A percentile compares a stretch with the other conserved stretches of the same genome.
Conservation (phyloP, 2,888 invertebrate species). For the Vesta saturnalis region DNA sequence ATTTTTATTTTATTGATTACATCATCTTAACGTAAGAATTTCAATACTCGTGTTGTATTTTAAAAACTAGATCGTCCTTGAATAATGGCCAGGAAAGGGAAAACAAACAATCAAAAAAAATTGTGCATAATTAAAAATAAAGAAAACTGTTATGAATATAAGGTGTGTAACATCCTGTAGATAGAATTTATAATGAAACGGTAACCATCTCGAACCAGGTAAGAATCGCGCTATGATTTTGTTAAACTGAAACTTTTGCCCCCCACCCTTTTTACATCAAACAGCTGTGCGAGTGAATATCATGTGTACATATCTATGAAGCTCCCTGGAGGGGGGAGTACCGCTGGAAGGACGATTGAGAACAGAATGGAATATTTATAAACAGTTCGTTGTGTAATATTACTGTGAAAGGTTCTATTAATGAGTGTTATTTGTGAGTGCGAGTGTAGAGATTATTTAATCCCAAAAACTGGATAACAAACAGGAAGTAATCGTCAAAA, state of each 20-base stretch:
- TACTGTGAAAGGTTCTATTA: conserved; percentile 37
- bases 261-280: conserved; percentile 40
- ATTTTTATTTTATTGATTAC: no score
- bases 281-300: conserved; percentile 56
- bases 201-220: neutral
- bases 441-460: no score
- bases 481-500: conserved; percentile 1
- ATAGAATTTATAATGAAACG: neutral
- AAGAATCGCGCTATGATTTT: neutral
- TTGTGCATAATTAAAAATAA: no score
- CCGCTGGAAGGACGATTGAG: conserved; percentile 59
- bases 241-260: neutral
- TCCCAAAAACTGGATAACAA: no score
- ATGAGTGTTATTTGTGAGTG: neutral
- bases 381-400: conserved; percentile 24
- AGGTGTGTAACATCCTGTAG: neutral
- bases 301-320: conserved; percentile 31
- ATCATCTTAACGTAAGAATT: no score
- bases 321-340: conserved; percentile 53
- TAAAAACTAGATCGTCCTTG: no score
- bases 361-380: conserved; percentile 44
- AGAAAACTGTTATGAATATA: no score
- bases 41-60: no score
- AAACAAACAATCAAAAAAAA: no score
- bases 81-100: no score